Conservation (phyloP, 2,797 vertebrate species). For the Schizopygopsis malacanthus region DNA sequence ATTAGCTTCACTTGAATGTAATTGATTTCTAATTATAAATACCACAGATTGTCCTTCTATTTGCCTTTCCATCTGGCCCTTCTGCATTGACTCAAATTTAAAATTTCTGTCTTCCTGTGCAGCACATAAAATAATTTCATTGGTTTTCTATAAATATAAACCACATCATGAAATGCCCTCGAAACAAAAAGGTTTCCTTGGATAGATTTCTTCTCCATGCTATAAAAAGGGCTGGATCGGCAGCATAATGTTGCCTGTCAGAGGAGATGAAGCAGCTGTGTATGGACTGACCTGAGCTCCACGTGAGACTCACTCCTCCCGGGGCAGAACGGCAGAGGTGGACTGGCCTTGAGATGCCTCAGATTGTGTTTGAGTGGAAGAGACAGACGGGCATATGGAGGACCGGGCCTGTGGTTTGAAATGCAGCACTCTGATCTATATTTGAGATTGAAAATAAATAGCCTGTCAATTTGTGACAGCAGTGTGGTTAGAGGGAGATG, state of each 20-base stretch:
- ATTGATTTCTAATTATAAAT: not conserved
- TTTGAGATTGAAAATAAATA: constrained; percentile 60
- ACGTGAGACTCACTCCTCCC: constrained; percentile 14
- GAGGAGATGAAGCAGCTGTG: constrained; percentile 43
- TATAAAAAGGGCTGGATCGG: constrained; percentile 33
- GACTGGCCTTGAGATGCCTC: constrained; percentile 8
- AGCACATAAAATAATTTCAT: not conserved
- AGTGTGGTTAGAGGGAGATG: constrained; percentile 46
- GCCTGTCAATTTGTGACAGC: constrained; percentile 58
- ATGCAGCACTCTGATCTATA: constrained; percentile 54
- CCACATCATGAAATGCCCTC: constrained; percentile 5
- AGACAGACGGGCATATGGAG: constrained; percentile 26
- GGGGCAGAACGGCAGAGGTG: not conserved
- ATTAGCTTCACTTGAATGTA: not conserved
- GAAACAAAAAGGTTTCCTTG: not conserved
- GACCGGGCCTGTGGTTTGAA: constrained; percentile 51
- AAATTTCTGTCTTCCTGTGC: not conserved
- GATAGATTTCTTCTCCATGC: not conserved
- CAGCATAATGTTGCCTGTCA: constrained; percentile 43
- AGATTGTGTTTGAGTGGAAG: not conserved
- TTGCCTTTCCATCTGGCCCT: not conserved
- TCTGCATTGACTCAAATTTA: not conserved
- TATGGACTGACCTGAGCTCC: constrained; percentile 37
- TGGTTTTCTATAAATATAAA: constrained; percentile 6
- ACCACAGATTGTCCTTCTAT: not conserved